Evolutionary conservation across 2,797 vertebrate species (phyloP).

Genomic region (Semaprochilodus insignis): DNA sequence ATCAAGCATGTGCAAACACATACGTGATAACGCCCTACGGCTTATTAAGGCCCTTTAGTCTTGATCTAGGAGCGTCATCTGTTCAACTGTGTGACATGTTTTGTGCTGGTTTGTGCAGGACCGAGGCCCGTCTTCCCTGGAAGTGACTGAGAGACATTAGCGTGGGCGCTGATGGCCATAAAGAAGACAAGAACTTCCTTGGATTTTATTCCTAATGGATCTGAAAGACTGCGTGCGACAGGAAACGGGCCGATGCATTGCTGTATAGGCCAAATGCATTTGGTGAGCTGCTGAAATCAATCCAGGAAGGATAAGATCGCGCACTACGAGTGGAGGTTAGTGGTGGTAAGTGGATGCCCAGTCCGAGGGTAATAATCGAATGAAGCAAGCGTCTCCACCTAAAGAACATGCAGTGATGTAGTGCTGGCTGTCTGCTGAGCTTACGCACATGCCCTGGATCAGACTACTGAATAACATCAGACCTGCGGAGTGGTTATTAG

Average conservation of each 20-base stretch:
- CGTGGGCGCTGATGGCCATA: not conserved
- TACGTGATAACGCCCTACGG: not conserved
- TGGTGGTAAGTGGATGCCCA: not conserved
- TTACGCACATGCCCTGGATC: not conserved
- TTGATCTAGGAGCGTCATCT: too few species aligned
- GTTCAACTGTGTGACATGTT: not conserved
- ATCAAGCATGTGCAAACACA: constrained; percentile 16
- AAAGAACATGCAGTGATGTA: not conserved
- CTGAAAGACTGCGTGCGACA: too few species aligned
- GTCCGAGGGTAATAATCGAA: not conserved
- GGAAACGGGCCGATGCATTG: not conserved
- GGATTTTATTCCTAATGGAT: not conserved
- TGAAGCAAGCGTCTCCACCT: too few species aligned
- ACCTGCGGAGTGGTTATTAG: not conserved
- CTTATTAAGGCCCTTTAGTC: not conserved
- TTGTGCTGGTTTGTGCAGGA: not conserved
- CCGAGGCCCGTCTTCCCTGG: not conserved
- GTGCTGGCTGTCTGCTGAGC: not conserved
- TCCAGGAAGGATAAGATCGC: not conserved
- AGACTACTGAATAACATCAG: not conserved
- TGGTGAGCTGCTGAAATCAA: not conserved
- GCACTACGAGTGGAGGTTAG: not conserved
- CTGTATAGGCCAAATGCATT: not conserved
- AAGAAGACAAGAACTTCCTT: not conserved
- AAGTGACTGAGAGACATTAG: not conserved